Evolutionary conservation across 2,888 invertebrate species (phyloP).

Genomic region (Clusia tigrina): DNA sequence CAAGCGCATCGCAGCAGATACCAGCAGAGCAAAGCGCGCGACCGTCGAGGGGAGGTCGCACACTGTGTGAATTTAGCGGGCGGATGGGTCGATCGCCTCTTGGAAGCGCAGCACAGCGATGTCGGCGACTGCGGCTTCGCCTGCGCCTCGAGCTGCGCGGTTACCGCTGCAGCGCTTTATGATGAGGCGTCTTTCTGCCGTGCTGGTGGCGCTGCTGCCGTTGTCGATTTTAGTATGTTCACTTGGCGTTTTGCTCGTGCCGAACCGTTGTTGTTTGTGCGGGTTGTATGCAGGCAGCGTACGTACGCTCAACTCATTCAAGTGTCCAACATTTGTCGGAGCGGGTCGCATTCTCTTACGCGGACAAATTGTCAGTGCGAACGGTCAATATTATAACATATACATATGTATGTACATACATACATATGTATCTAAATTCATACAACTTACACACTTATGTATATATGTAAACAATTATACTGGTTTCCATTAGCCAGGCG

Average conservation of each 20-base stretch:
- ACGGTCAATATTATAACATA: slow-evolving; percentile 42
- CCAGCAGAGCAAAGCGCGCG: neutral
- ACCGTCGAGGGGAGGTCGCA: neutral
- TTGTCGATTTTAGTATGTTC: slow-evolving; percentile 19
- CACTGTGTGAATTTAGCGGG: neutral
- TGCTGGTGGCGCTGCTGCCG: slow-evolving; percentile 37
- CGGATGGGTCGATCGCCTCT: slow-evolving; percentile 44
- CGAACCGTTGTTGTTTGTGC: slow-evolving; percentile 30
- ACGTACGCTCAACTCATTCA: slow-evolving; percentile 61
- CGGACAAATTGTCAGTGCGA: slow-evolving; percentile 24
- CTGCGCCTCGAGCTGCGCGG: slow-evolving; percentile 27
- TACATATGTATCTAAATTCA: too few species aligned
- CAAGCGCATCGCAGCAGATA: neutral
- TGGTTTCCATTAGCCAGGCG: too few species aligned
- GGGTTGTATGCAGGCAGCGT: slow-evolving; percentile 55
- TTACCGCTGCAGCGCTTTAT: slow-evolving; percentile 14
- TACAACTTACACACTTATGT: too few species aligned
- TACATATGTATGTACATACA: slow-evolving; percentile 21
- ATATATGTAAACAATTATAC: slow-evolving; percentile 7
- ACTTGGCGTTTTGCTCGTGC: slow-evolving; percentile 28
- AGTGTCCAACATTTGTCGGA: slow-evolving; percentile 63
- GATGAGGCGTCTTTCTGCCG: neutral
- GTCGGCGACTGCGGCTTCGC: neutral
- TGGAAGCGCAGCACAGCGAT: slow-evolving; percentile 38
- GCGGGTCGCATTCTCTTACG: slow-evolving; percentile 50